Evolutionary conservation across 2,113 vertebrate species (phyloP), one percentile per base, ranked within the genome.

Genomic region (Ictalurus punctatus): DNA sequence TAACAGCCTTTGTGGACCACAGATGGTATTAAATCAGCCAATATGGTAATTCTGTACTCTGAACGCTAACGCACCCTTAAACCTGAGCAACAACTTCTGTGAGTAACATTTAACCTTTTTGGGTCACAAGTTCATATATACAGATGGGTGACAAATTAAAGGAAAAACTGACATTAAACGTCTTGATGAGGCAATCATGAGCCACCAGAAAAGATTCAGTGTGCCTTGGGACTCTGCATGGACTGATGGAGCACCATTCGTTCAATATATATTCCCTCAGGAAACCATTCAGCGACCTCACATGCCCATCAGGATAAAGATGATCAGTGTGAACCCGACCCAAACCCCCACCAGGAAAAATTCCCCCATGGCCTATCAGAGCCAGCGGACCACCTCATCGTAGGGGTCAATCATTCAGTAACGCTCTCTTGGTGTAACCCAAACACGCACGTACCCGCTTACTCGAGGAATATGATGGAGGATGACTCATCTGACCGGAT

Each of bases 1-100:
- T 44, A 58, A 76, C 65, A 86, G 80, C 40, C 85, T 86, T 56
- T 71, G 61, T 40, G 65, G 86, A 90, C 87, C 88, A 87, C 90
- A 89, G 93, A 88, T 85, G 89, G 89, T 56, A 71, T 54, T 83
- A 73, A 67, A 61, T 78, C 59, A 80, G 34, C 10, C 78, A 65
- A 78, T 79, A 74, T 59, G 40, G 37, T 59, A 52, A 52, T 27
- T 25, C 63, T 48, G 16, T 9, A 27, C 92, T 91, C 87, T 83
- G 90, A 90, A 84, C 52, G 80, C 58, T 34, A 84, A 67, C 25
- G 56, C 44, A 71, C 40, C 3, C 16, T 61, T 58, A 76, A 76
- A 86, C 37, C 54, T 17, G 54, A 76, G 34, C 73, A 44, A 25
- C n/a, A 80, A 63, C 40, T 7, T 52, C 23, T 34, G 6, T 71